Evolutionary conservation across 2,888 invertebrate species (phyloP), one percentile per base, ranked within the genome.

Genomic region (Tipula lateralis): DNA sequence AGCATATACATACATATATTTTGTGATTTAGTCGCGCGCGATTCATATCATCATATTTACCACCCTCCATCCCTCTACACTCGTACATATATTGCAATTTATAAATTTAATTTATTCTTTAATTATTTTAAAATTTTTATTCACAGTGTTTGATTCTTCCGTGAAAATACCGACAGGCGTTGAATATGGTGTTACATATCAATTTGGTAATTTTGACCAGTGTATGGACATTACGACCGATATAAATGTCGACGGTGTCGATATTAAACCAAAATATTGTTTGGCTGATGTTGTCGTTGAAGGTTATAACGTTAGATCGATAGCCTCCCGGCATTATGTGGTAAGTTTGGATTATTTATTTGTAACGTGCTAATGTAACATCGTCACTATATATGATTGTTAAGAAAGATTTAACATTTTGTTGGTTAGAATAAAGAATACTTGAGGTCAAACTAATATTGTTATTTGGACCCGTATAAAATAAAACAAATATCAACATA

Each of bases 161-260:
- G 93, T 93, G 0, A 95, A 95, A 88, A 93, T 93, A 44, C 93
- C 94, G 0, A 92, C 92, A 86, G 95, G 95, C 13, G 89, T 95
- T 13, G 91, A 94, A 19, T 92, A 92, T 86, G 94, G 94, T 1
- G 92, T 93, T 12, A 91, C 92, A 0, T 94, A 93, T 89, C 94
- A 95, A 86, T 90, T 95, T 86, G 95, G 95, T 0, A 94, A 95
- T 89, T 95, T 93, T 87, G 95, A 95, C 88, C 94, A 95, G 89
- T 95, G 95, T 87, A 89, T 94, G 13, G 87, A 88, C 80, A 88
- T 89, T 24, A 91, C 89, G 1, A 91, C 91, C 39, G 88, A 88
- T 0, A 89, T 88, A 0, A 88, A 89, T 66, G 12, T 9, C 24
- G 85, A 84, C 13, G 82, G 85, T 0, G 89, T 89, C 32, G 80